phyloP scores from a whole-genome alignment of 2,113 vertebrate genomes.

The Bettongia penicillata region DNA sequence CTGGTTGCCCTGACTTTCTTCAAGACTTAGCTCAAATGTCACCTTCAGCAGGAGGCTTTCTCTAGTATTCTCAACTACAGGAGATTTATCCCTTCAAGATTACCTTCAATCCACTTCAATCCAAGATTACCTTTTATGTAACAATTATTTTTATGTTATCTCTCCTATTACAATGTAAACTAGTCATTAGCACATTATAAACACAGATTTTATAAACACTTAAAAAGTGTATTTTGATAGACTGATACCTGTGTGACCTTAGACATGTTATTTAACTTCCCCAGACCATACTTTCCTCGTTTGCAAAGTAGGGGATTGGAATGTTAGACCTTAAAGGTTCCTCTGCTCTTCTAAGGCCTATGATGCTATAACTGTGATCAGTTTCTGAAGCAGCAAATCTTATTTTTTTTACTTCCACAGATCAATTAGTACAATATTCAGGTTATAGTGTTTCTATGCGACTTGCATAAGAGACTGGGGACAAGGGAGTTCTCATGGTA shows the following conservation, averaged over 20 bases:
- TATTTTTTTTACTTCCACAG: background rate
- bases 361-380: background rate
- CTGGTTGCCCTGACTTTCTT: background rate
- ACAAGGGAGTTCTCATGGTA: background rate
- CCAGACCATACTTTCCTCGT: background rate
- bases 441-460: background rate
- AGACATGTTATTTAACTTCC: background rate
- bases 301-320: background rate
- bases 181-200: background rate
- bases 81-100: background rate
- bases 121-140: background rate
- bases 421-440: background rate
- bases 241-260: background rate
- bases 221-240: background rate
- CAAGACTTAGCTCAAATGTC: background rate
- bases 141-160: background rate
- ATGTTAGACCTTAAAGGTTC: background rate
- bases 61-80: background rate
- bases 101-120: background rate
- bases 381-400: background rate
- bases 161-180: background rate
- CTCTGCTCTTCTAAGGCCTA: background rate
- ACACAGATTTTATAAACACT: background rate
- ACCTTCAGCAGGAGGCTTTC: background rate
- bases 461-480: background rate